Evolutionary conservation across 2,113 vertebrate genomes (phyloP).

Genomic region (Psammodynastes pulverulentus): DNA sequence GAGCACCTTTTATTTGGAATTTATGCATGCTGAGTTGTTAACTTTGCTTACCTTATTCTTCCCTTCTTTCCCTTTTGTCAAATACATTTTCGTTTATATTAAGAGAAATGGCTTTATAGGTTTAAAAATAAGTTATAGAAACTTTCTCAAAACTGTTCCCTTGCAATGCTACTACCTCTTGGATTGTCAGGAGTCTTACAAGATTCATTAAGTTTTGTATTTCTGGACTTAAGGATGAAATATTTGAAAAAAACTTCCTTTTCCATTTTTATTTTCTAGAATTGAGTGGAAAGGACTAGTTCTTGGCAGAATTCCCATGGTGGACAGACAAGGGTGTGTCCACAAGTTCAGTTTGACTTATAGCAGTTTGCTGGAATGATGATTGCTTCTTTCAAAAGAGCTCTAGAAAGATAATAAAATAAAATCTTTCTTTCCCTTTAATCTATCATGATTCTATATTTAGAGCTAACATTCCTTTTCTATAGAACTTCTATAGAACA

Average conservation of each 20-base stretch:
- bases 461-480: background rate
- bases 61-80: background rate
- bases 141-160: background rate
- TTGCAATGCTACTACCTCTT: background rate
- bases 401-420: background rate
- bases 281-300: background rate
- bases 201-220: background rate
- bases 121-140: background rate
- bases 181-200: background rate
- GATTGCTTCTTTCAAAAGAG: background rate
- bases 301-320: background rate
- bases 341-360: background rate
- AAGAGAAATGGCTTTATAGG: background rate
- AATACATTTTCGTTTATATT: background rate
- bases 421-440: background rate
- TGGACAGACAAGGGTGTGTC: background rate
- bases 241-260: background rate
- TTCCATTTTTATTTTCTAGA: background rate
- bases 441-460: background rate
- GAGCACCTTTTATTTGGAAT: background rate
- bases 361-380: background rate
- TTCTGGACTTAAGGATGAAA: background rate
- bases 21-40: background rate
- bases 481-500: too few relatives aligned
- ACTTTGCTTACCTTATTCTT: background rate